Percentiles rank a stretch among this genome's conserved stretches.
Conservation (phyloP, 2,797 vertebrate genomes). For the Centroberyx gerrardi region DNA sequence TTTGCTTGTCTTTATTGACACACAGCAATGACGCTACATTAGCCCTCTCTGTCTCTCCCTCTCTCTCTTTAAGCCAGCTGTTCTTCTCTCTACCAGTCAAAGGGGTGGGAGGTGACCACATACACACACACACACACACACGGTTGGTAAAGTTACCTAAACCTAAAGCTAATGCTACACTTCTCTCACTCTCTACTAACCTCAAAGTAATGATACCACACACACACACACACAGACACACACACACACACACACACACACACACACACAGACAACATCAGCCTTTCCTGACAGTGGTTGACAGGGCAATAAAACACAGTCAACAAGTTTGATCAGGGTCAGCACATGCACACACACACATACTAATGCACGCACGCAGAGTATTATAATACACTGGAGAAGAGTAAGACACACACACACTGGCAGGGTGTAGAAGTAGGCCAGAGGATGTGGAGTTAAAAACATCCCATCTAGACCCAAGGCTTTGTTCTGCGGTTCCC, state of each 20-base stretch:
- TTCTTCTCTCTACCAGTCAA: not conserved
- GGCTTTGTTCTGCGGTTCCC: slow-evolving; percentile 75
- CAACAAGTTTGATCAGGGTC: slow-evolving; percentile 5
- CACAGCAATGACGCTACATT: slow-evolving; percentile 15
- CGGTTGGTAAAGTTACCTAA: too few species aligned
- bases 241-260: too few species aligned
- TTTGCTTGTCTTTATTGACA: slow-evolving; percentile 27
- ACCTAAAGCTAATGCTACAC: not conserved
- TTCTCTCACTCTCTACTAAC: not conserved
- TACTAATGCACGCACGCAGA: slow-evolving; percentile 1
- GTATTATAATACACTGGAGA: not conserved
- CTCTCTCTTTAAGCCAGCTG: not conserved
- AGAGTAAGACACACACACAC: slow-evolving; percentile 6
- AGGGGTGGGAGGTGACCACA: not conserved
- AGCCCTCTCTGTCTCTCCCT: not conserved
- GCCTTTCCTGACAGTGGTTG: not conserved
- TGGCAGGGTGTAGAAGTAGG: slow-evolving; percentile 40
- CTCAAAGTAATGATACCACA: not conserved
- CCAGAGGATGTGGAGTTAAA: slow-evolving; percentile 66
- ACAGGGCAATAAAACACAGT: slow-evolving; percentile 13
- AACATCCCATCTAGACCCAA: slow-evolving; percentile 61
- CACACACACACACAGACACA: too few species aligned
- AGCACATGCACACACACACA: slow-evolving; percentile 11
- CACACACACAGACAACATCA: too few species aligned
- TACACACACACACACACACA: not conserved